Percentiles rank a stretch among this genome's conserved stretches.
Evolutionary conservation across 53 echinoderm and acorn worm genomes (phyloP).

Genomic region (Temnopleurus reevesii): DNA sequence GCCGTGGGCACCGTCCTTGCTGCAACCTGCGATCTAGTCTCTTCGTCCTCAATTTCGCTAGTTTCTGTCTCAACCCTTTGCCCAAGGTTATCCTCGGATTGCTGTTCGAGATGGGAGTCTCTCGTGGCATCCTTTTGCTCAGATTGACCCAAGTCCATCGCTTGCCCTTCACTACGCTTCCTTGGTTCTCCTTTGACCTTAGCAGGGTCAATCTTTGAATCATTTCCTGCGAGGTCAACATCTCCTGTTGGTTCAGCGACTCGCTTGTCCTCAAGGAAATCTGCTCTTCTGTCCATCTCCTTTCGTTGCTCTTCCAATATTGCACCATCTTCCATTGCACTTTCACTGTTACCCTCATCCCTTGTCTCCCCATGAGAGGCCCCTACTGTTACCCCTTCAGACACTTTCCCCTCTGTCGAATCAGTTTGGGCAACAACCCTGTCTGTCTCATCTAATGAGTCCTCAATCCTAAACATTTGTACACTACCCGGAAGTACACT

Average conservation of each 20-base stretch:
- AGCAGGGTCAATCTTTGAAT: background rate
- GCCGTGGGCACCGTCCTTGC: background rate
- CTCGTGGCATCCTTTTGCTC: background rate
- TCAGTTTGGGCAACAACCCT: background rate
- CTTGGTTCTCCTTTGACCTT: background rate
- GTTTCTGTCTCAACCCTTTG: background rate
- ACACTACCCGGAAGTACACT: no score
- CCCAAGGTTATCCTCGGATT: background rate
- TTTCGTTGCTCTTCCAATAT: background rate
- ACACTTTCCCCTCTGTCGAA: background rate
- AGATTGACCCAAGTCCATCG: no score
- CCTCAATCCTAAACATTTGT: background rate
- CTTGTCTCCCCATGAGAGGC: background rate
- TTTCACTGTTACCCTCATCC: background rate
- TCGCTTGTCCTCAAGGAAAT: background rate
- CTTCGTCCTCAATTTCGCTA: background rate
- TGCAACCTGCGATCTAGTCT: background rate
- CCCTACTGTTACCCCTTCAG: background rate
- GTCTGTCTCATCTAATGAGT: background rate
- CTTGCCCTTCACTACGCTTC: background rate
- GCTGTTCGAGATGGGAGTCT: background rate
- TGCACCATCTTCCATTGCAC: constrained; percentile 26
- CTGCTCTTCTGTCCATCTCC: constrained; percentile 21
- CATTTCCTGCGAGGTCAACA: background rate
- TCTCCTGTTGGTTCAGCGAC: no score